phyloP scores from a whole-genome alignment of 1,140 invertebrate genomes.

The Leptopilina boulardi region DNA sequence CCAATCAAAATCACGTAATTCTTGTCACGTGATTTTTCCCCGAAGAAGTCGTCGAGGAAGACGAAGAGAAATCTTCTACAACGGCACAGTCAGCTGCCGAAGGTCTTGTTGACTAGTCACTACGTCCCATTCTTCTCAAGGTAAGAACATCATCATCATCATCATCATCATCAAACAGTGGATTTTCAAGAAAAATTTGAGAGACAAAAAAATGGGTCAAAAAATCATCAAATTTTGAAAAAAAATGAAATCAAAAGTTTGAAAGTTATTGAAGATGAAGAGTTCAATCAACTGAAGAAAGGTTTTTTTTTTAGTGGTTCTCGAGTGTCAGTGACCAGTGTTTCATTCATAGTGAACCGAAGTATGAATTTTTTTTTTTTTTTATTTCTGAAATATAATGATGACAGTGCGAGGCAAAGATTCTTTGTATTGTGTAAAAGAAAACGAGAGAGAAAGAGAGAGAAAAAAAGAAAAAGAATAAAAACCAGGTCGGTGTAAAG shows the following conservation, averaged over 20 bases:
- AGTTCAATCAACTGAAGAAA: background rate
- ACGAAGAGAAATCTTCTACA: slow-evolving; percentile 56
- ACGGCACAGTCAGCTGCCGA: slow-evolving; percentile 77
- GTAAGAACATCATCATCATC: slow-evolving; percentile 67
- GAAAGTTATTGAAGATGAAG: background rate
- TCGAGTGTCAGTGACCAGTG: slow-evolving; percentile 19
- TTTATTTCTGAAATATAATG: background rate
- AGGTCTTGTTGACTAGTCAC: slow-evolving; percentile 78
- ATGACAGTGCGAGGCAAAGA: slow-evolving; percentile 12
- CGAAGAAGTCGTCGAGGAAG: slow-evolving; percentile 41
- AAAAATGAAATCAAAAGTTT: background rate
- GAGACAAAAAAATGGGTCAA: slow-evolving; percentile 34
- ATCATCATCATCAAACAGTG: too few relatives aligned
- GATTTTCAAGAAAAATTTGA: slow-evolving; percentile 11
- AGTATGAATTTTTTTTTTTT: background rate
- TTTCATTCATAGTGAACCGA: slow-evolving; percentile 2
- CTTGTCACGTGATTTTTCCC: slow-evolving; percentile 51
- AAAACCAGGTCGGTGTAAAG: background rate
- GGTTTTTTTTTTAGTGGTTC: background rate
- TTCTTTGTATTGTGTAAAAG: too few relatives aligned
- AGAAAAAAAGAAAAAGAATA: background rate
- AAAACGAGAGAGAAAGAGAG: too few relatives aligned
- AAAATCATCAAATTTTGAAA: background rate
- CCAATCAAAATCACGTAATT: slow-evolving; percentile 55
- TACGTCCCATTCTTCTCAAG: slow-evolving; percentile 66